A percentile compares a stretch with the other conserved stretches of the same genome.
phyloP scores from a whole-genome alignment of 2,888 invertebrate species.

The Harpalus rufipes region DNA sequence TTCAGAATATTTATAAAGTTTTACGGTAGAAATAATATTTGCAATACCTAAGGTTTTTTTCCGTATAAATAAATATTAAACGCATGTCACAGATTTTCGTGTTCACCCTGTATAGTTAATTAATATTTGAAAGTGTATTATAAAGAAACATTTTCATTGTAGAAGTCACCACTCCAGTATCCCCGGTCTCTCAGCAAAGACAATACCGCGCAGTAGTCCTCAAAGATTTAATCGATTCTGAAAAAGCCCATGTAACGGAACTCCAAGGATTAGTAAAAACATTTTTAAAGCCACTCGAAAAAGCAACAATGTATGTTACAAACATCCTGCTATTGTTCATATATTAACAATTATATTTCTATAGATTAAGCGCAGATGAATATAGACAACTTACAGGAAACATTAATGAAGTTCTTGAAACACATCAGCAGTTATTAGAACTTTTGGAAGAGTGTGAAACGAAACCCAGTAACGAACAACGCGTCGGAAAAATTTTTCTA shows the following conservation, averaged over 20 bases:
- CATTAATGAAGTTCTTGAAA: conserved; percentile 90
- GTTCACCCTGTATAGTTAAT: too few relatives aligned
- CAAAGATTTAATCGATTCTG: conserved; percentile 94
- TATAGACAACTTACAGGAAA: conserved; percentile 93
- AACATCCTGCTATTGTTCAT: conserved; percentile 50
- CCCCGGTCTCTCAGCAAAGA: conserved; percentile 82
- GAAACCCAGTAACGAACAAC: conserved; percentile 86
- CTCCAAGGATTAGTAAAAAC: conserved; percentile 91
- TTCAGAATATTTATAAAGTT: too few relatives aligned
- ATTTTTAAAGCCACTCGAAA: conserved; percentile 92
- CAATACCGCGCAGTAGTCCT: conserved; percentile 91
- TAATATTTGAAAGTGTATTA: too few relatives aligned
- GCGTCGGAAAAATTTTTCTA: conserved; percentile 94
- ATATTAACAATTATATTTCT: conserved; percentile 35
- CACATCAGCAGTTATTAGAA: conserved; percentile 89
- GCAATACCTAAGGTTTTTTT: too few relatives aligned
- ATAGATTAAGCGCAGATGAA: conserved; percentile 90
- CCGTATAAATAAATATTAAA: too few relatives aligned
- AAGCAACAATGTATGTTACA: conserved; percentile 89
- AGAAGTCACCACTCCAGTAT: conserved; percentile 82
- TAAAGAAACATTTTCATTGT: conserved; percentile 52
- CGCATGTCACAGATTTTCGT: too few relatives aligned
- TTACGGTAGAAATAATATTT: too few relatives aligned
- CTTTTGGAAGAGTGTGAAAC: conserved; percentile 89
- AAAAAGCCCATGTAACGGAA: conserved; percentile 93